phyloP scores from a whole-genome alignment of 2,888 invertebrate species.

The Notocelia uddmanniana region DNA sequence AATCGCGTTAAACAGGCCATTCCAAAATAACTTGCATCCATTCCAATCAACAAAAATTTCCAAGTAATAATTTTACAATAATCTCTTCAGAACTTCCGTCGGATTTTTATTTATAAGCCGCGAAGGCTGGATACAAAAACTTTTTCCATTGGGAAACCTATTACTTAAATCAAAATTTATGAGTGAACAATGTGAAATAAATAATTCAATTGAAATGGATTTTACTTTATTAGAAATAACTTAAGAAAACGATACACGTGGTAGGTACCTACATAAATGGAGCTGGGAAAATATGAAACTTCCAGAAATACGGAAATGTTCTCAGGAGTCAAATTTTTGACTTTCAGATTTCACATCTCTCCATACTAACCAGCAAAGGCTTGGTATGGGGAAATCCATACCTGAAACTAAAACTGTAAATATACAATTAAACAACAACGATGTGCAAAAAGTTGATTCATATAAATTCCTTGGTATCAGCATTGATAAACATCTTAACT shows the following conservation, averaged over 20 bases:
- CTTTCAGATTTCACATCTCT: too few species aligned
- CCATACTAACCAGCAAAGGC: too few species aligned
- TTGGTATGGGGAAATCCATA: too few species aligned
- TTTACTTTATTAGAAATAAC: constrained; percentile 11
- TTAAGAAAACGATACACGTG: not conserved
- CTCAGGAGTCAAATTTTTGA: too few species aligned
- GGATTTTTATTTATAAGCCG: constrained; percentile 41
- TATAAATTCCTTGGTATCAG: too few species aligned
- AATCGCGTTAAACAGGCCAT: not conserved
- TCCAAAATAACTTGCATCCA: not conserved
- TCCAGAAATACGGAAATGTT: too few species aligned
- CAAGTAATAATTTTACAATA: constrained; percentile 36
- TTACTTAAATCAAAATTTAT: constrained; percentile 37
- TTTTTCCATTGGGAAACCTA: constrained; percentile 43
- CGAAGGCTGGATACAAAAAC: constrained; percentile 39
- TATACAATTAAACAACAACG: too few species aligned
- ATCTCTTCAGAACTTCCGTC: constrained; percentile 35
- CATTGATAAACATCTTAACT: too few species aligned
- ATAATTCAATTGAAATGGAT: constrained; percentile 30
- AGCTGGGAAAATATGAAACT: too few species aligned
- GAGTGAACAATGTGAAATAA: constrained; percentile 36
- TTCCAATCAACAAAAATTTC: constrained; percentile 16
- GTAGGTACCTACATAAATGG: too few species aligned
- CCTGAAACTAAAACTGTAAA: too few species aligned
- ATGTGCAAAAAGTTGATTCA: too few species aligned